Percentiles rank a stretch among this genome's conserved stretches.
These are phyloP conservation scores for Tonatia bakeri DNA, from an alignment of 2,113 vertebrate species.

Conservation along the genomic window DNA sequence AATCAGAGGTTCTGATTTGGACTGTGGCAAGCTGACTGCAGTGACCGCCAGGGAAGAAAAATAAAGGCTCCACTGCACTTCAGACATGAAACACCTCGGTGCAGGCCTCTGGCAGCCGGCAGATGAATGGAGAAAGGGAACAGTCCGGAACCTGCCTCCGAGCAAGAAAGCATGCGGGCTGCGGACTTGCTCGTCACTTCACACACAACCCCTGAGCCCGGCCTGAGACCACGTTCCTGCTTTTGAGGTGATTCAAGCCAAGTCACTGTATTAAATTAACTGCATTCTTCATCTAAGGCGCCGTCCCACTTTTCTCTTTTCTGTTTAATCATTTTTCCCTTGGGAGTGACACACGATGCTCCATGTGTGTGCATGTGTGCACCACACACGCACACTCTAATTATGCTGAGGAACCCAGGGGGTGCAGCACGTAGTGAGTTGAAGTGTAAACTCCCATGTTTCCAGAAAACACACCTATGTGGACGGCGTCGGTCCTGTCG, in stretches of 20 bases:
- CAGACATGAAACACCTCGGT: neutral
- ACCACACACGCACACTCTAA: neutral
- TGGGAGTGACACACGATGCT: neutral
- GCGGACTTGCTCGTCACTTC: neutral
- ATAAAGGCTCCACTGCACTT: neutral
- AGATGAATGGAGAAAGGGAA: neutral
- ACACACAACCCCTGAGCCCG: neutral
- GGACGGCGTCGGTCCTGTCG: neutral
- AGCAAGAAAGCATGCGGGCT: neutral
- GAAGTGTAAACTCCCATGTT: neutral
- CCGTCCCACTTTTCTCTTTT: neutral
- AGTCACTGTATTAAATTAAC: neutral
- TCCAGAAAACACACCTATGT: rapidly evolving
- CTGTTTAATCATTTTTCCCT: neutral
- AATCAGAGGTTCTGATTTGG: neutral
- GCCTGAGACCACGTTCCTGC: neutral
- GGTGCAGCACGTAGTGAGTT: too few relatives aligned
- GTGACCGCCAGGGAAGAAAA: neutral
- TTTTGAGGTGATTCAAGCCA: neutral
- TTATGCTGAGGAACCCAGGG: neutral
- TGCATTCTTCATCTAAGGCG: neutral
- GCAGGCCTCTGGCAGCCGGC: neutral
- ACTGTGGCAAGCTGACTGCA: neutral
- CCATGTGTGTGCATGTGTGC: neutral
- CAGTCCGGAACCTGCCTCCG: neutral